phyloP scores from a whole-genome alignment of 2,113 vertebrate genomes.

The Nyctibius bracteatus region DNA sequence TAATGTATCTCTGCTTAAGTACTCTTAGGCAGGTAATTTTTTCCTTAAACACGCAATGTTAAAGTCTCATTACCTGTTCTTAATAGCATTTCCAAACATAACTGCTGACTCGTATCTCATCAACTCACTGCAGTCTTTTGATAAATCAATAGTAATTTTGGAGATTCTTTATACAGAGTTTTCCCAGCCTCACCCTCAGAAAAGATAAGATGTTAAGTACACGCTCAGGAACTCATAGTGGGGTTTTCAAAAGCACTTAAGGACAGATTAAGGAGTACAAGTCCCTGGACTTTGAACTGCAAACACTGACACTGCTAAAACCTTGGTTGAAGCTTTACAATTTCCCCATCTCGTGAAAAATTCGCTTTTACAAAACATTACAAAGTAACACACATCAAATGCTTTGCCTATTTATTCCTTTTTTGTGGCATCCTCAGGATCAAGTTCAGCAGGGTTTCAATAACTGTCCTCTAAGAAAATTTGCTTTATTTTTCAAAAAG shows the following conservation, averaged over 20 bases:
- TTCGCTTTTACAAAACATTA: background rate
- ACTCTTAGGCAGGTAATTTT: background rate
- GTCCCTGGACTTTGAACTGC: slow-evolving; percentile 10
- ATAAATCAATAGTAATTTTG: background rate
- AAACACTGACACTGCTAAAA: slow-evolving; percentile 22
- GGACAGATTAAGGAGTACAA: background rate
- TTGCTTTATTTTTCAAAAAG: background rate
- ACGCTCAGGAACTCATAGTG: background rate
- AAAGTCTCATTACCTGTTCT: background rate
- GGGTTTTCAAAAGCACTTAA: background rate
- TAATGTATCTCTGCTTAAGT: background rate
- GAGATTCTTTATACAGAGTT: background rate
- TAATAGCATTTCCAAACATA: background rate
- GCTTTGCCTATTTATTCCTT: background rate
- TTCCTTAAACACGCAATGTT: background rate
- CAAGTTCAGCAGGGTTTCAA: background rate
- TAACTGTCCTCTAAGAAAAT: background rate
- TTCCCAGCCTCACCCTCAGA: background rate
- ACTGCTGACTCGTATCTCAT: background rate
- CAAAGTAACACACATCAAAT: background rate
- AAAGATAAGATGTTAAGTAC: background rate
- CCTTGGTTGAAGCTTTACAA: background rate
- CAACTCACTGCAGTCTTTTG: background rate
- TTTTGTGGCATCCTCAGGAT: background rate
- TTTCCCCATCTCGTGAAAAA: background rate